These are phyloP conservation scores for Zonitis immaculata DNA, from an alignment of 2,888 invertebrate species.

Conservation along the genomic window DNA sequence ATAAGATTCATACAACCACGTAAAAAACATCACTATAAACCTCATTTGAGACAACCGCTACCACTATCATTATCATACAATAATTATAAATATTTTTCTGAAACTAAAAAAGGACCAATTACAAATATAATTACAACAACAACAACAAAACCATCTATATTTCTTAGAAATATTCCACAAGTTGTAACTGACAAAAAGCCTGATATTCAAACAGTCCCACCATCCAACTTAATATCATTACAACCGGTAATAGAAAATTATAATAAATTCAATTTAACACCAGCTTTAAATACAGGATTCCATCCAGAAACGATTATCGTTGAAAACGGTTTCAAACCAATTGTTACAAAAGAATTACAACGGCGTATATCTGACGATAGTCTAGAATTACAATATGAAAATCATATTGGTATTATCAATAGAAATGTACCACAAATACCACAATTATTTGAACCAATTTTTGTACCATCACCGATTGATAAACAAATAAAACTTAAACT, in stretches of 20 bases:
- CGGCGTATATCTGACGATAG: constrained; percentile 50
- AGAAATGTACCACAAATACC: constrained; percentile 49
- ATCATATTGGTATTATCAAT: constrained; percentile 49
- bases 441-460: constrained; percentile 73
- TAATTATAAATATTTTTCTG: constrained; percentile 1
- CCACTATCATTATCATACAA: neutral
- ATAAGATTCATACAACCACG: constrained; percentile 32
- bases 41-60: constrained; percentile 2
- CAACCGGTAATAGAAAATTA: constrained; percentile 6
- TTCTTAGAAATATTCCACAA: constrained; percentile 37
- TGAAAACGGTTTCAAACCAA: constrained; percentile 81
- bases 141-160: constrained; percentile 3
- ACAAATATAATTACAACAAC: neutral
- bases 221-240: constrained; percentile 8
- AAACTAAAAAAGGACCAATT: constrained; percentile 4
- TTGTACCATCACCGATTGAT: constrained; percentile 73
- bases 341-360: constrained; percentile 56
- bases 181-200: constrained; percentile 41
- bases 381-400: constrained; percentile 48
- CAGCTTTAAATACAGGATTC: constrained; percentile 71
- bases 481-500: constrained; percentile 49
- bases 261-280: constrained; percentile 29
- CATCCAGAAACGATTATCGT: constrained; percentile 76
- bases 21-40: constrained; percentile 34
- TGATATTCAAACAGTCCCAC: constrained; percentile 31